phyloP scores from a whole-genome alignment of 2,797 vertebrate species.

The Leontopithecus rosalia region DNA sequence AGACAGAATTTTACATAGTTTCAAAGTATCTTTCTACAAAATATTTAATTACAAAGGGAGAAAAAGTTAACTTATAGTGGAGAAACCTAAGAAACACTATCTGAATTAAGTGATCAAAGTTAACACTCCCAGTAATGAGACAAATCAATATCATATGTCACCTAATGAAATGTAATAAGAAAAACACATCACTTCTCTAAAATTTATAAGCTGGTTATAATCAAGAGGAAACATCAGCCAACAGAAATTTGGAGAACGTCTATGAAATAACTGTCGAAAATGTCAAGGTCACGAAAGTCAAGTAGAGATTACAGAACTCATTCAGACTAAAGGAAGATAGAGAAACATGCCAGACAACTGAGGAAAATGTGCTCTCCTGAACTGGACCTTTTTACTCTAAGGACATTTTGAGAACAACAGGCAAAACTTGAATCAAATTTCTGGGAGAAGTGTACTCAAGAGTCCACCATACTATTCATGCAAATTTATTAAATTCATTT shows the following conservation, averaged over 20 bases:
- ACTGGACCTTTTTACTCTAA: not conserved
- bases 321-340: not conserved
- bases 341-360: not conserved
- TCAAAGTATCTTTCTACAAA: not conserved
- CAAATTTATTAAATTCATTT: not conserved
- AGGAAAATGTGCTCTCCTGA: not conserved
- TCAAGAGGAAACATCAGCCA: not conserved
- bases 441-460: not conserved
- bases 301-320: not conserved
- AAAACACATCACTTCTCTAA: not conserved
- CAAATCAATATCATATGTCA: not conserved
- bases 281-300: not conserved
- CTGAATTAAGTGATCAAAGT: not conserved
- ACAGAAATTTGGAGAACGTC: not conserved
- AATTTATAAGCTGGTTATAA: not conserved
- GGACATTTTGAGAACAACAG: not conserved
- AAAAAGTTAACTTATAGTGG: not conserved
- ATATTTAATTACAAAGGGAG: not conserved
- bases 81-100: not conserved
- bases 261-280: not conserved
- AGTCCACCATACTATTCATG: not conserved
- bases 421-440: not conserved
- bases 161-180: not conserved
- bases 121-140: not conserved
- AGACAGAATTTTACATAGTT: not conserved